phyloP scores from a whole-genome alignment of 2,797 vertebrate species.

The Emydoidea blandingii region DNA sequence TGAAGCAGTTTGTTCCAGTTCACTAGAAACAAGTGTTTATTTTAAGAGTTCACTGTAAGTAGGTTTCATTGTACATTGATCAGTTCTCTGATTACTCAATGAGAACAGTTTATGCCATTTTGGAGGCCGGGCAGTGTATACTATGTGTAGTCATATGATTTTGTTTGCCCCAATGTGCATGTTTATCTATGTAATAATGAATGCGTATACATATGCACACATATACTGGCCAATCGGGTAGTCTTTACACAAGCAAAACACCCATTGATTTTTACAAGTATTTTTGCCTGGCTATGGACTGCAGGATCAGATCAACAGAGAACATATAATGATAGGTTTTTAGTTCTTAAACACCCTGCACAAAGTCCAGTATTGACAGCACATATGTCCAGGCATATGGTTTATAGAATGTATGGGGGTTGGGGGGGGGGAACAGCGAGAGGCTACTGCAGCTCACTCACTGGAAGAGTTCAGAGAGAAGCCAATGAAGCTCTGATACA shows the following conservation, averaged over 20 bases:
- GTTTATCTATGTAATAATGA: neutral
- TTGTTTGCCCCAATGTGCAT: neutral
- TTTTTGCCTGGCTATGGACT: neutral
- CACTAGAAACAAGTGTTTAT: neutral
- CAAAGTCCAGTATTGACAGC: neutral
- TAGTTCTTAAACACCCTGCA: neutral
- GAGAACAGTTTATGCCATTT: neutral
- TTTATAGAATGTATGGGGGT: neutral
- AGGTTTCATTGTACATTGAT: neutral
- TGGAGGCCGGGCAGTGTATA: neutral
- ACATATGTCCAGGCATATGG: neutral
- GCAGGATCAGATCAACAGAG: neutral
- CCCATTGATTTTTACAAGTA: neutral
- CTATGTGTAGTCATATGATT: neutral
- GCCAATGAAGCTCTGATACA: neutral
- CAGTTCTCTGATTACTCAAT: neutral
- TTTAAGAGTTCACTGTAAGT: neutral
- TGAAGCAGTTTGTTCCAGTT: neutral
- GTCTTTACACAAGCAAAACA: neutral
- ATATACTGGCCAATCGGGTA: neutral
- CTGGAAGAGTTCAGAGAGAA: constrained; percentile 4
- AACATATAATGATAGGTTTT: neutral
- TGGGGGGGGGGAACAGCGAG: neutral
- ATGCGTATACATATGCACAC: rapidly evolving
- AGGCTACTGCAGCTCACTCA: neutral